A percentile compares a stretch with the other conserved stretches of the same genome.
These are phyloP conservation scores for Bagarius yarrelli DNA, from an alignment of 2,113 vertebrate genomes.

Conservation along the genomic window DNA sequence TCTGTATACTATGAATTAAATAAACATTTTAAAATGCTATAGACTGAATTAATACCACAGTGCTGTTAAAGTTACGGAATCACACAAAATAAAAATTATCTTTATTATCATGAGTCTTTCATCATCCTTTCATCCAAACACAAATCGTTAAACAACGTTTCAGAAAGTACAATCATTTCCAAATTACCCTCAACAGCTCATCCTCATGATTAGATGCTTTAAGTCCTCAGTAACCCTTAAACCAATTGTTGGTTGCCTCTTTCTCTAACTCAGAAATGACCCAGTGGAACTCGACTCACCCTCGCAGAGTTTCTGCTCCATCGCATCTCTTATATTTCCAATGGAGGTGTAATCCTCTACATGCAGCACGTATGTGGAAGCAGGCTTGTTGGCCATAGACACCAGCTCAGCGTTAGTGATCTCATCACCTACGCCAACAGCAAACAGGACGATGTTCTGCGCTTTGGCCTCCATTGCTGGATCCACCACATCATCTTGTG, in stretches of 20 bases:
- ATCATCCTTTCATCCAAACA: slow-evolving; percentile 30
- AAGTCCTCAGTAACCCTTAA: background rate
- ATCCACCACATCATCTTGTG: slow-evolving; percentile 67
- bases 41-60: background rate
- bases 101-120: slow-evolving; percentile 3
- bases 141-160: background rate
- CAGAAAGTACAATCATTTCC: slow-evolving; percentile 2
- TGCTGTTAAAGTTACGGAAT: background rate
- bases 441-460: slow-evolving; percentile 64
- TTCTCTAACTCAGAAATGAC: background rate
- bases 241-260: background rate
- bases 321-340: slow-evolving; percentile 61
- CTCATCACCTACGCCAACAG: slow-evolving; percentile 67
- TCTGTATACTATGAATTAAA: background rate
- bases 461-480: slow-evolving; percentile 60
- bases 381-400: slow-evolving; percentile 62
- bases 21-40: background rate
- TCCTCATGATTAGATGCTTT: slow-evolving; percentile 35
- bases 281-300: slow-evolving; percentile 50
- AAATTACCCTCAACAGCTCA: slow-evolving; percentile 19
- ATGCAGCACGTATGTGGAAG: slow-evolving; percentile 64
- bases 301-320: slow-evolving; percentile 69
- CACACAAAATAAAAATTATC: slow-evolving; percentile 1
- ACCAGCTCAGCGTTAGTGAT: slow-evolving; percentile 63
- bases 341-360: slow-evolving; percentile 67